A percentile compares a stretch with the other conserved stretches of the same genome.
Conservation (phyloP, 2,888 invertebrate species). For the Lypha dubia region DNA sequence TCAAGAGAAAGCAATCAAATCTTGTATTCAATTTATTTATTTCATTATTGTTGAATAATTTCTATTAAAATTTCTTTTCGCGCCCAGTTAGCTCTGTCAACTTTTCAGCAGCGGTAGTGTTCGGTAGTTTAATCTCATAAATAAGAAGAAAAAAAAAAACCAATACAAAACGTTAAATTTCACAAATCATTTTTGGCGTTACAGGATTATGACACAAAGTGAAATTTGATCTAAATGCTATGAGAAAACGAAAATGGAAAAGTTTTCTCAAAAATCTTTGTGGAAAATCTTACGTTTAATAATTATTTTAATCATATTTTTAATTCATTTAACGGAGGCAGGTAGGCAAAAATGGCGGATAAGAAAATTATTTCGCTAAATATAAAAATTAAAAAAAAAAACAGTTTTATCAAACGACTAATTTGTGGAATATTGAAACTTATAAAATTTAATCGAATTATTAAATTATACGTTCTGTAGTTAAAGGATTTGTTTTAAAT, state of each 20-base stretch:
- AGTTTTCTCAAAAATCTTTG: constrained; percentile 30
- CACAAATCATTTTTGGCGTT: neutral
- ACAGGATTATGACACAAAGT: constrained; percentile 23
- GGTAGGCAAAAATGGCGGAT: constrained; percentile 35
- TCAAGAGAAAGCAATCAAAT: constrained; percentile 1
- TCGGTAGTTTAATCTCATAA: constrained; percentile 5
- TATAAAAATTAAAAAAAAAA: no score
- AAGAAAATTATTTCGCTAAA: neutral
- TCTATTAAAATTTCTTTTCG: constrained; percentile 15
- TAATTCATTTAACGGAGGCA: constrained; percentile 56
- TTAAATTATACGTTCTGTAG: no score
- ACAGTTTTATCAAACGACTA: no score
- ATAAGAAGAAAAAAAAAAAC: neutral
- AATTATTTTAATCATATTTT: constrained; percentile 49
- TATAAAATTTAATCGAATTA: no score
- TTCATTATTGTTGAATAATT: constrained; percentile 6
- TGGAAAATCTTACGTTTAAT: constrained; percentile 51
- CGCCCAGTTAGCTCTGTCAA: constrained; percentile 16
- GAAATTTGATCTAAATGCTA: constrained; percentile 40
- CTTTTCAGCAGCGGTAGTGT: constrained; percentile 47
- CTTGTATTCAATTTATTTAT: constrained; percentile 32
- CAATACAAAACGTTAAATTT: neutral
- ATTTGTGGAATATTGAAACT: no score
- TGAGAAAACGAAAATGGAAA: constrained; percentile 66
- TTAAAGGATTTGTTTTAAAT: no score